Base-by-base conservation (phyloP, 2,113 vertebrate species). In the Grammomys dolichurus region DNA sequence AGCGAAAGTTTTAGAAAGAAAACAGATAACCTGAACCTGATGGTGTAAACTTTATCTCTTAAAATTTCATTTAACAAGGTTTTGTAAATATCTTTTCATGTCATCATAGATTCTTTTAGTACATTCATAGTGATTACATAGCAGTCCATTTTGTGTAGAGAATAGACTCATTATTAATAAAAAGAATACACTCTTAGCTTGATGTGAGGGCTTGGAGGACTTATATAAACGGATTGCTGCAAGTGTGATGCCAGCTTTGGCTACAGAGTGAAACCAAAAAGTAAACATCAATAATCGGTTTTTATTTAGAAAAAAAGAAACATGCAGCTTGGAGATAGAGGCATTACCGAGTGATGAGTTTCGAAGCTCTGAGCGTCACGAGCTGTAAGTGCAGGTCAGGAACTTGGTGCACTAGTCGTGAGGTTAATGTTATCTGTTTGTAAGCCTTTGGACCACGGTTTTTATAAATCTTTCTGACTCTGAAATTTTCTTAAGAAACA, bases 401-500 rank as follows among this genome's bases (percentile, higher is more conserved):
- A 96, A 9, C 40, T 56, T 91, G 28, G 28, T 88, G 48, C n/a
- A 54, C 85, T 95, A 93, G 75, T 76, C n/a, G n/a, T 80, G 31
- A 46, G 75, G 9, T 80, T 92, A 91, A 76, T 73, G 81, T 86
- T 33, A 75, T 87, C 56, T 36, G 22, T 95, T 87, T 93, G 75
- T 95, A 96, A 36, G 80, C 90, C 80, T 96, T 89, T 87, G 54
- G 43, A 6, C 31, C 88, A 7, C 80, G 91, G 75, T 96, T 96
- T 93, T 93, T 95, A 8, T 96, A 65, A 92, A 70, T 84, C 24
- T 93, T 93, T 80, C 63, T 88, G 70, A 22, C 36, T 84, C 36
- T 96, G 85, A 76, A 94, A 90, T 77, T 89, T 92, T 95, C 89
- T 51, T 1, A 90, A 91, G 31, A 89, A 92, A 78, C 94, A 84